These are phyloP conservation scores for Rhincodon typus DNA, from an alignment of 2,797 vertebrate genomes.

Conservation along the genomic window DNA sequence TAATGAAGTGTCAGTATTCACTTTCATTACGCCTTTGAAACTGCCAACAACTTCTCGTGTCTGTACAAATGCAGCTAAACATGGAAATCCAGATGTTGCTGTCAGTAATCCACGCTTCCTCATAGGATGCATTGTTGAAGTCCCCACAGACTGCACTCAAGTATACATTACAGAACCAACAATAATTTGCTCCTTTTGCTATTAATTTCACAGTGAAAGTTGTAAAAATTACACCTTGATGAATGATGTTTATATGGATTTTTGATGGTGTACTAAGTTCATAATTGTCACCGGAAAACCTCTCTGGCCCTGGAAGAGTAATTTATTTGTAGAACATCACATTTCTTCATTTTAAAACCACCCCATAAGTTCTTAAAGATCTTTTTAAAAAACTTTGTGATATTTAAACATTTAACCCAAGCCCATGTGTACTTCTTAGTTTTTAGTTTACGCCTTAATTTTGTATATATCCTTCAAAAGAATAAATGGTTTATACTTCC, in stretches of 20 bases:
- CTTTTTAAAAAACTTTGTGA: not conserved
- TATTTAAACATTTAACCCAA: not conserved
- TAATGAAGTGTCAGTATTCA: not conserved
- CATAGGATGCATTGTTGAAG: not conserved
- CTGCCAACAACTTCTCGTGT: too few relatives aligned
- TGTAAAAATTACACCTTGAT: not conserved
- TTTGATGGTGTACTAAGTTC: not conserved
- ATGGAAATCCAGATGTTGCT: not conserved
- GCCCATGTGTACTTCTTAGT: not conserved
- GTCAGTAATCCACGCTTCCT: not conserved
- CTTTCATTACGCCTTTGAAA: not conserved
- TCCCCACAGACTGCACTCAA: not conserved
- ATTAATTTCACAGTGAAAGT: not conserved
- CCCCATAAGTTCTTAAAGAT: not conserved
- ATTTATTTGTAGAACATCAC: not conserved
- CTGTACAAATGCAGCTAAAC: too few relatives aligned
- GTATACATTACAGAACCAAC: not conserved
- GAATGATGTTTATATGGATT: not conserved
- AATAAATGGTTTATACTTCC: too few relatives aligned
- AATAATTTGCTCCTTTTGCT: not conserved
- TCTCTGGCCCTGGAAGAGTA: not conserved
- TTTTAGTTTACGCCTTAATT: too few relatives aligned
- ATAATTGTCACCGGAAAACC: not conserved
- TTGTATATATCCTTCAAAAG: too few relatives aligned
- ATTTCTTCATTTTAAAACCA: not conserved